phyloP scores from a whole-genome alignment of 2,888 invertebrate species.

The Oligia strigilis region DNA sequence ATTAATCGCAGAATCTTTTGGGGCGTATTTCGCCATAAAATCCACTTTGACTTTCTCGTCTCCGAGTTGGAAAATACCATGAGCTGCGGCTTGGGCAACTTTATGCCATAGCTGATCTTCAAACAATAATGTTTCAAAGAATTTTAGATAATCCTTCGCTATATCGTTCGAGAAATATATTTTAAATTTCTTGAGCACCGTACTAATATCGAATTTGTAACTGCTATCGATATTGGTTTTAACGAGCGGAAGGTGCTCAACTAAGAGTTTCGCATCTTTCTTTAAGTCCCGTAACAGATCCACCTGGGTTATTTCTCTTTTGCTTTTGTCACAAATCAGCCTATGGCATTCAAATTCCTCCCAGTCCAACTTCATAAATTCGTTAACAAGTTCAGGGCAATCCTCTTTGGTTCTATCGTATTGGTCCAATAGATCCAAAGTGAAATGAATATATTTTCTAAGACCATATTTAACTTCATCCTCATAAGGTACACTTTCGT shows the following conservation, averaged over 20 bases:
- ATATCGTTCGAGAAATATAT: slow-evolving; percentile 77
- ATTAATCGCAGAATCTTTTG: slow-evolving; percentile 69
- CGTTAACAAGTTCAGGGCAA: slow-evolving; percentile 71
- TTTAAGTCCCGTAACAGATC: slow-evolving; percentile 49
- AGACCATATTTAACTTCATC: slow-evolving; percentile 57
- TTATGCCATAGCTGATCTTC: slow-evolving; percentile 23
- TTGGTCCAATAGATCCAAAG: slow-evolving; percentile 64
- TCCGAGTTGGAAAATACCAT: slow-evolving; percentile 73
- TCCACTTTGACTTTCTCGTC: slow-evolving; percentile 66
- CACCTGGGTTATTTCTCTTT: not conserved
- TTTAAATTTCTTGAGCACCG: slow-evolving; percentile 74
- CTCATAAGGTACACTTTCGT: slow-evolving; percentile 58
- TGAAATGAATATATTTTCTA: slow-evolving; percentile 56
- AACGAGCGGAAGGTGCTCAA: slow-evolving; percentile 46
- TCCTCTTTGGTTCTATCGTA: slow-evolving; percentile 71
- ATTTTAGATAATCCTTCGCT: slow-evolving; percentile 68
- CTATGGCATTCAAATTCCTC: slow-evolving; percentile 49
- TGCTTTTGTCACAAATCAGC: not conserved
- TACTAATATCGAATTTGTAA: slow-evolving; percentile 59
- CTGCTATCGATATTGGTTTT: slow-evolving; percentile 24
- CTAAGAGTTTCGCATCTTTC: slow-evolving; percentile 41
- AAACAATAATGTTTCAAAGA: slow-evolving; percentile 65
- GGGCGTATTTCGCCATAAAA: slow-evolving; percentile 73
- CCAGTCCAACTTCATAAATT: slow-evolving; percentile 69
- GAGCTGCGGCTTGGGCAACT: slow-evolving; percentile 56